Evolutionary conservation across 2,888 invertebrate species (phyloP).

Genomic region (Plagodis pulveraria): DNA sequence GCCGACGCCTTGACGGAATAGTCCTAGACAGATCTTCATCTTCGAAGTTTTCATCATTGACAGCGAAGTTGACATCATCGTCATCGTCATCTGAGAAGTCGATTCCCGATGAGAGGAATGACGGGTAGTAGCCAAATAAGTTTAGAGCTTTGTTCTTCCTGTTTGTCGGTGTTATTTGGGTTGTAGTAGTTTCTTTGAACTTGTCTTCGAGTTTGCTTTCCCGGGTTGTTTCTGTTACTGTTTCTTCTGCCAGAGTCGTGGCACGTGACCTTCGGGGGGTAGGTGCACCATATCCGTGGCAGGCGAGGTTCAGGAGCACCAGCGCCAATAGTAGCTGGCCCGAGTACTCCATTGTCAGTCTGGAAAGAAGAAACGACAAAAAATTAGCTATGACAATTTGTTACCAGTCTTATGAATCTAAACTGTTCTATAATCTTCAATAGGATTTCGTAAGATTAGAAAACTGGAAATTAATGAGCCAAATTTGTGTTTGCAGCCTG

Average conservation of each 20-base stretch:
- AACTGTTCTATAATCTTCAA: no score
- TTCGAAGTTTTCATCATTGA: constrained; percentile 79
- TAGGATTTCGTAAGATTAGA: no score
- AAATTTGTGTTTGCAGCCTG: no score
- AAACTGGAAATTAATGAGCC: no score
- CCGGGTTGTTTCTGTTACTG: constrained; percentile 47
- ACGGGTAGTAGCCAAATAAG: constrained; percentile 80
- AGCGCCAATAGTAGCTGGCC: constrained; percentile 55
- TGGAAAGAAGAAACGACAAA: constrained; percentile 53
- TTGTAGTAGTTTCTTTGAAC: constrained; percentile 67
- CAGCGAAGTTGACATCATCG: constrained; percentile 78
- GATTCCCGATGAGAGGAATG: constrained; percentile 74
- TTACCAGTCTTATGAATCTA: no score
- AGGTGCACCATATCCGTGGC: constrained; percentile 62
- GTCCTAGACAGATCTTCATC: constrained; percentile 82
- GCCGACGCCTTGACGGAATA: constrained; percentile 75
- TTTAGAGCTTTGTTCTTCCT: constrained; percentile 81
- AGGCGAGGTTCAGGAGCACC: constrained; percentile 57
- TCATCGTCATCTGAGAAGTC: constrained; percentile 78
- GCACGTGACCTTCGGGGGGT: constrained; percentile 66
- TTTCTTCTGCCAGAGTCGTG: constrained; percentile 51
- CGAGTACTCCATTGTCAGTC: constrained; percentile 63
- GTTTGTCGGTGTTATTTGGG: constrained; percentile 56
- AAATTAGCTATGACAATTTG: background rate
- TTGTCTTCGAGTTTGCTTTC: constrained; percentile 71